phyloP scores from a whole-genome alignment of 2,797 vertebrate species.

The Cyclura pinguis region DNA sequence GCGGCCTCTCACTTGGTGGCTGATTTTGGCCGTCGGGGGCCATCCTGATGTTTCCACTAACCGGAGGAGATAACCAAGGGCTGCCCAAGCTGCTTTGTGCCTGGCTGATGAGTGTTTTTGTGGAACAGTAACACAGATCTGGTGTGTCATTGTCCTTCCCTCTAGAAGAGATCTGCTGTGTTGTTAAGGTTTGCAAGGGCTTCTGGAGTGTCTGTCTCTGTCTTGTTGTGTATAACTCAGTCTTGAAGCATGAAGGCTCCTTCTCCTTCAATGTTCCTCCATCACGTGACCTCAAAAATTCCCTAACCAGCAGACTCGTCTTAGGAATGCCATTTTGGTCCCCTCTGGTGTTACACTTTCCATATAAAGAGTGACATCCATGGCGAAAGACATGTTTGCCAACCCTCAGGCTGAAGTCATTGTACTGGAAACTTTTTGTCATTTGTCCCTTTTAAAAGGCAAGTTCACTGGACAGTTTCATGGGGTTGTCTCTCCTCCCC shows the following conservation, averaged over 20 bases:
- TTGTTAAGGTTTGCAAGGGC: not conserved
- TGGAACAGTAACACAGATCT: accelerated
- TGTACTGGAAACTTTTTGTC: not conserved
- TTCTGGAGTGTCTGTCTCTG: not conserved
- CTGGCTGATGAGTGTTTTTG: too few species aligned
- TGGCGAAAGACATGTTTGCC: not conserved
- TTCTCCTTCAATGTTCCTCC: too few species aligned
- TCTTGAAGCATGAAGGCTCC: not conserved
- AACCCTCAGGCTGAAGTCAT: not conserved
- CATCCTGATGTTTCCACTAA: not conserved
- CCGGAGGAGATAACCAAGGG: not conserved
- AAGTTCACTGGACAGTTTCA: too few species aligned
- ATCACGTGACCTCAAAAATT: not conserved
- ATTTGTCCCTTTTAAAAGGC: not conserved
- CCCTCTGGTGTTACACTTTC: not conserved
- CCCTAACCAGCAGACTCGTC: not conserved
- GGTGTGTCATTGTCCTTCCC: not conserved
- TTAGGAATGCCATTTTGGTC: not conserved
- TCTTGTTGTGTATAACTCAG: too few species aligned
- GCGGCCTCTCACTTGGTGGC: not conserved
- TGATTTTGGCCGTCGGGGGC: not conserved
- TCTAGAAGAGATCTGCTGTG: not conserved
- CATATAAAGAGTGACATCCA: not conserved
- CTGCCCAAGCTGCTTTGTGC: not conserved
- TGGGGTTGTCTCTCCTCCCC: not conserved